Conservation (phyloP, 92 coral and sea anemone species). For the Plumapathes pennacea region DNA sequence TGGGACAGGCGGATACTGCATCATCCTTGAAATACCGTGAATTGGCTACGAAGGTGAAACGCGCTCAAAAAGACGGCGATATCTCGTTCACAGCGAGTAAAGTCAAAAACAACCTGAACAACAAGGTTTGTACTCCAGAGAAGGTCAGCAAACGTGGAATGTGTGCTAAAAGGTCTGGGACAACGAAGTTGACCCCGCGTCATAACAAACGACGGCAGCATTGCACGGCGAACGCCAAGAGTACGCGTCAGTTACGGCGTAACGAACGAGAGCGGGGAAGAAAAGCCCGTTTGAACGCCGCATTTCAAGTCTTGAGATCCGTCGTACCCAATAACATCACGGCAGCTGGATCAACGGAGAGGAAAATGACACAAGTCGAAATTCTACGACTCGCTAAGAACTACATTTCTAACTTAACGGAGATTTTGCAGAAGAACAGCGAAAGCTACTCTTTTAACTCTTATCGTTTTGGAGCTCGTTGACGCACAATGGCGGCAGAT, state of each 20-base stretch:
- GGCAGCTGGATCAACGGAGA: slow-evolving; percentile 56
- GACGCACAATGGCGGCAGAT: too few relatives aligned
- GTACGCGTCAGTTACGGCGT: slow-evolving; percentile 84
- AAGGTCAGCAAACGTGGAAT: too few relatives aligned
- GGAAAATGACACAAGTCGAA: slow-evolving; percentile 97
- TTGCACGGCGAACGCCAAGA: slow-evolving; percentile 38
- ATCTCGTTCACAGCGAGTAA: slow-evolving; percentile 9
- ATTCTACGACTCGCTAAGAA: slow-evolving; percentile 94
- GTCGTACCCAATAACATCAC: slow-evolving; percentile 76
- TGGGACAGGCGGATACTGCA: too few relatives aligned
- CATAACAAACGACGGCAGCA: slow-evolving; percentile 32
- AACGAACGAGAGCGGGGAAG: slow-evolving; percentile 97
- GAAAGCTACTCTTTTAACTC: too few relatives aligned
- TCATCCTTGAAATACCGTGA: too few relatives aligned
- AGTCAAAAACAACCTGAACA: slow-evolving; percentile 1
- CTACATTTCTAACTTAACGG: slow-evolving; percentile 88
- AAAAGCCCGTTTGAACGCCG: slow-evolving; percentile 92
- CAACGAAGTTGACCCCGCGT: too few relatives aligned
- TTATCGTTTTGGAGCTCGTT: too few relatives aligned
- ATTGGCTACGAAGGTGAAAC: slow-evolving; percentile 8
- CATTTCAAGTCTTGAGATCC: slow-evolving; percentile 91
- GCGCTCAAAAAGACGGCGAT: slow-evolving; percentile 43
- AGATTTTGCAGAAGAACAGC: slow-evolving; percentile 63
- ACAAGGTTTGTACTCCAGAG: too few relatives aligned
- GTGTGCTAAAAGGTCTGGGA: too few relatives aligned